Conservation (phyloP, 2,797 vertebrate genomes). For the Luscinia luscinia region DNA sequence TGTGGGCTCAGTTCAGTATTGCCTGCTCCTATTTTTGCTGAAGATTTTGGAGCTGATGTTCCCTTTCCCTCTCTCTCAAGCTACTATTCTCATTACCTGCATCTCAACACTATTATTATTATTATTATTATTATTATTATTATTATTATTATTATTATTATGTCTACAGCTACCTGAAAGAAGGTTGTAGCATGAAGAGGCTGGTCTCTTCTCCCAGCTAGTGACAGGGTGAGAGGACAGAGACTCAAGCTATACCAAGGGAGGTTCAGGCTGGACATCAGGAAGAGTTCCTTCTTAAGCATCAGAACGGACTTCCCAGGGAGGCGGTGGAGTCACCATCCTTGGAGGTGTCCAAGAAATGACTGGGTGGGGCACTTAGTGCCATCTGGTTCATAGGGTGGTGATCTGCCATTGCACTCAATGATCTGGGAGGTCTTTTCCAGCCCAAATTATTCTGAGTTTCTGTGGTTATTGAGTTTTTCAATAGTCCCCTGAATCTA, state of each 20-base stretch:
- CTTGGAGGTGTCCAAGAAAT: background rate
- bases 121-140: accelerated
- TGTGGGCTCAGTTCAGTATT: background rate
- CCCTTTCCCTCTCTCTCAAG: background rate
- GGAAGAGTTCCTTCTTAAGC: background rate
- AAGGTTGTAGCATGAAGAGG: background rate
- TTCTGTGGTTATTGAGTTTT: background rate
- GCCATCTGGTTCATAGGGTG: accelerated
- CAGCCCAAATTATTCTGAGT: background rate
- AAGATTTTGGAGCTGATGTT: background rate
- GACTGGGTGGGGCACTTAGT: accelerated
- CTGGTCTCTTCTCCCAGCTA: background rate
- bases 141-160: accelerated
- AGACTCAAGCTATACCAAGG: background rate
- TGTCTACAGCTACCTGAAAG: background rate
- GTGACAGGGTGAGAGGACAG: background rate
- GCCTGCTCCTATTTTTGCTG: background rate
- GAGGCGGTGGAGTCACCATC: background rate
- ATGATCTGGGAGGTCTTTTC: background rate
- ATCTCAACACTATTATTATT: background rate
- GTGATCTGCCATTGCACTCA: background rate
- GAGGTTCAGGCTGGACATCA: background rate
- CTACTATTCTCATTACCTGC: background rate
- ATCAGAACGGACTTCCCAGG: background rate
- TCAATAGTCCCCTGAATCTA: background rate